phyloP scores from a whole-genome alignment of 1,140 invertebrate species.

The Lordiphosa collinella region DNA sequence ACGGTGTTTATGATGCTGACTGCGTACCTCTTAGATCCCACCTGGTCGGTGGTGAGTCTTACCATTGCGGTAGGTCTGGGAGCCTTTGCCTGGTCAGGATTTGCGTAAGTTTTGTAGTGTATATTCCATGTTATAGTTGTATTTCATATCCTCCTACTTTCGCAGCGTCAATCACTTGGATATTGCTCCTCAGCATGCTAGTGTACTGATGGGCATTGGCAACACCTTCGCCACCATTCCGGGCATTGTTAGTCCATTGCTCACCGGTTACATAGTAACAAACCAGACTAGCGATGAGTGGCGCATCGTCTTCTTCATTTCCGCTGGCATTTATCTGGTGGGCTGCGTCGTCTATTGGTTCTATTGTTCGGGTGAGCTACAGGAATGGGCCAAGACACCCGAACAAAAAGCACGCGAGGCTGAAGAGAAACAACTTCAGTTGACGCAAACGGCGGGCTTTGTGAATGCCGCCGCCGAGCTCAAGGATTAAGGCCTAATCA shows the following conservation, averaged over 20 bases:
- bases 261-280: slow-evolving; percentile 89
- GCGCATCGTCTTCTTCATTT: slow-evolving; percentile 91
- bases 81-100: slow-evolving; percentile 93
- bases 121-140: too few species aligned
- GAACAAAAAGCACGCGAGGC: slow-evolving; percentile 62
- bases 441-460: slow-evolving; percentile 49
- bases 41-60: slow-evolving; percentile 86
- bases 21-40: slow-evolving; percentile 84
- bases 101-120: slow-evolving; percentile 83
- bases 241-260: slow-evolving; percentile 90
- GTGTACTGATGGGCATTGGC: slow-evolving; percentile 91
- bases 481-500: slow-evolving; percentile 41
- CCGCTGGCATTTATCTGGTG: slow-evolving; percentile 87
- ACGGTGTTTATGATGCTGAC: slow-evolving; percentile 91
- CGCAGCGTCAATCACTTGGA: slow-evolving; percentile 91
- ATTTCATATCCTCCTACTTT: neutral
- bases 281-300: slow-evolving; percentile 88
- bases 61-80: slow-evolving; percentile 92
- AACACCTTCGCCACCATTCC: slow-evolving; percentile 94
- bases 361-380: slow-evolving; percentile 89
- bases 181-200: slow-evolving; percentile 90
- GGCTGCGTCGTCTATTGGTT: slow-evolving; percentile 89
- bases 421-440: slow-evolving; percentile 57
- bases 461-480: slow-evolving; percentile 59
- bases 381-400: slow-evolving; percentile 85